A percentile compares a stretch with the other conserved stretches of the same genome.
These are phyloP conservation scores for Heterochromis multidens DNA, from an alignment of 2,113 vertebrate genomes.

Conservation along the genomic window DNA sequence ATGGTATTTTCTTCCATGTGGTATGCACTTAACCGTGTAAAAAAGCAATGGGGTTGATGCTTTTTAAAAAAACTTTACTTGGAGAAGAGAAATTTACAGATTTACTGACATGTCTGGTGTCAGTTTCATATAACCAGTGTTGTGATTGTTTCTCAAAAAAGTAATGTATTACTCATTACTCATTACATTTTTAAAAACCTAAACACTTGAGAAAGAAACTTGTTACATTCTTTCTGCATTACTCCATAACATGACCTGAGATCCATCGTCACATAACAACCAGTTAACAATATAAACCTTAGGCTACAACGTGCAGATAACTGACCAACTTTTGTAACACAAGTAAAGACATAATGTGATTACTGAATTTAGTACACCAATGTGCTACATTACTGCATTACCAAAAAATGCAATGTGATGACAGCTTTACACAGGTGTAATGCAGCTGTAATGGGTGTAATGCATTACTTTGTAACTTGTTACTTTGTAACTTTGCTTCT, in stretches of 20 bases:
- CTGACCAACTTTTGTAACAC: not conserved
- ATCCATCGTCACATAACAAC: not conserved
- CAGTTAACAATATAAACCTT: not conserved
- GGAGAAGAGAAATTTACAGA: not conserved
- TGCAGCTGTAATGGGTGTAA: rapidly evolving
- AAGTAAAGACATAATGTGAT: not conserved
- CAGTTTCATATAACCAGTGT: not conserved
- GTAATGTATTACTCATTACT: no score
- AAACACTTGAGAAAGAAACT: no score
- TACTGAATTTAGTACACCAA: not conserved
- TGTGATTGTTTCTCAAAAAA: not conserved
- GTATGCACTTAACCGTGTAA: no score
- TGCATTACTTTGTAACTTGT: not conserved
- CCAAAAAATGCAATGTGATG: not conserved
- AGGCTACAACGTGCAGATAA: not conserved
- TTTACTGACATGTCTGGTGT: not conserved
- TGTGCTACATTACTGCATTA: not conserved
- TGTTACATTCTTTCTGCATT: not conserved
- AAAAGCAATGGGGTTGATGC: no score
- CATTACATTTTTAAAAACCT: no score
- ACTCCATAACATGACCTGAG: not conserved
- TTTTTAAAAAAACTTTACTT: not conserved
- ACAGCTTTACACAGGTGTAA: not conserved
- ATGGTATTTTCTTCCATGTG: not conserved
- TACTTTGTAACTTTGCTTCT: not conserved